Conservation (phyloP, 2,888 invertebrate genomes). For the Ennomos quercinarius region DNA sequence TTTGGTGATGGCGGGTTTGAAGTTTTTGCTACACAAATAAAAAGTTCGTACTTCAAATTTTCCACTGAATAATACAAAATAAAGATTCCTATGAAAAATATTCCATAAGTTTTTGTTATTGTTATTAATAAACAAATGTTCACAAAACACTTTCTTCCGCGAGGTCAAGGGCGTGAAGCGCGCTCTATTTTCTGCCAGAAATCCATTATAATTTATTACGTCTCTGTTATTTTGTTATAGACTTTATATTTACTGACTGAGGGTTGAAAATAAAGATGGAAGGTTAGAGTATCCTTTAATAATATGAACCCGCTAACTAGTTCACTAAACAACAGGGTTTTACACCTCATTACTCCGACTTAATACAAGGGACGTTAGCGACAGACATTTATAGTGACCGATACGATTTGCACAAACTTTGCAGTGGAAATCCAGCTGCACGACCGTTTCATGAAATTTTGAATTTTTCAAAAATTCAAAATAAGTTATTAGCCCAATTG, state of each 20-base stretch:
- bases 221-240: slow-evolving; percentile 1
- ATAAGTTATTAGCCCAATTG: too few relatives aligned
- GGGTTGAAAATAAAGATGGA: slow-evolving; percentile 17
- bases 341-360: slow-evolving; percentile 45
- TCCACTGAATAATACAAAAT: too few relatives aligned
- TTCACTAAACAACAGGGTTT: slow-evolving; percentile 46
- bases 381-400: slow-evolving; percentile 23
- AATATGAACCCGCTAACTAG: slow-evolving; percentile 41
- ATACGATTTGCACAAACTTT: slow-evolving; percentile 15
- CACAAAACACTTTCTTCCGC: too few relatives aligned
- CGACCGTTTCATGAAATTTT: too few relatives aligned
- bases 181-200: slow-evolving; percentile 4
- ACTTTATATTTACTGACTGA: slow-evolving; percentile 15
- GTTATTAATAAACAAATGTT: too few relatives aligned
- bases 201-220: slow-evolving; percentile 4
- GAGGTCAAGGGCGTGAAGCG: background rate
- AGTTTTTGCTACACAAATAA: too few relatives aligned
- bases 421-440: too few relatives aligned
- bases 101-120: too few relatives aligned
- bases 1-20: too few relatives aligned
- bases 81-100: too few relatives aligned
- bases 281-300: slow-evolving; percentile 25
- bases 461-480: too few relatives aligned
- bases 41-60: too few relatives aligned
- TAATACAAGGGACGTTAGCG: slow-evolving; percentile 41